phyloP scores from a whole-genome alignment of 1,140 invertebrate species.

The Lordiphosa stackelbergi region DNA sequence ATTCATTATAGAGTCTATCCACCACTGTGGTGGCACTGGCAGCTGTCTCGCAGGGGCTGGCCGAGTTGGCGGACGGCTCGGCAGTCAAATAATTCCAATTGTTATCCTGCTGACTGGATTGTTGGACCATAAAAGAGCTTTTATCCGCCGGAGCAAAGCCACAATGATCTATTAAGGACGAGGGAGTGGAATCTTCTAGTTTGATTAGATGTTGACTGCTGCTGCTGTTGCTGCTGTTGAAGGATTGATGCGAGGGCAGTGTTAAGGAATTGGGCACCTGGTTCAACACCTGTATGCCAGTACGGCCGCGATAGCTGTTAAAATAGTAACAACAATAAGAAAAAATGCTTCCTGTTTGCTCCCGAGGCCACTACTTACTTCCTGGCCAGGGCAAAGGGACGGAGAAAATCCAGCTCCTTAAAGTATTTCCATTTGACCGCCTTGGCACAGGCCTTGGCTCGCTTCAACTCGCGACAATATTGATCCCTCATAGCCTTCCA shows the following conservation, averaged over 20 bases:
- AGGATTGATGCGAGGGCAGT: constrained; percentile 17
- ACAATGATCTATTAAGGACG: constrained; percentile 40
- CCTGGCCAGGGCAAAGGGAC: constrained; percentile 65
- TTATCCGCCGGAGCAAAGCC: constrained; percentile 34
- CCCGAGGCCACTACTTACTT: constrained; percentile 40
- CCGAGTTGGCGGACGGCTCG: constrained; percentile 35
- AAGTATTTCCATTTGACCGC: constrained; percentile 74
- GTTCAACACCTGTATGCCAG: constrained; percentile 7
- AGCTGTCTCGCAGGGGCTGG: constrained; percentile 33
- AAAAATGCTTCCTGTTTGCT: background rate
- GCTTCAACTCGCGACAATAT: constrained; percentile 70
- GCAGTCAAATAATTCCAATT: constrained; percentile 66
- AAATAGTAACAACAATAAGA: too few relatives aligned
- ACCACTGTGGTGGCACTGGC: constrained; percentile 39
- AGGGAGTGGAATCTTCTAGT: constrained; percentile 44
- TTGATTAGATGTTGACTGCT: constrained; percentile 54
- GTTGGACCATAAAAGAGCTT: constrained; percentile 41
- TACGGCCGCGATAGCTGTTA: constrained; percentile 56
- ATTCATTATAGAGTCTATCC: constrained; percentile 59
- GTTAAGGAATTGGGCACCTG: constrained; percentile 19
- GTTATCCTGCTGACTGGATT: constrained; percentile 39
- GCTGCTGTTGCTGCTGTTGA: constrained; percentile 43
- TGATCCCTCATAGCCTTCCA: constrained; percentile 74
- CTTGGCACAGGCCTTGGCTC: constrained; percentile 61
- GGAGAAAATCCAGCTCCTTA: constrained; percentile 69